These are phyloP conservation scores for human (Homo sapiens) DNA, from an alignment of 2,113 vertebrate genomes.

Conservation along the genomic window GRCh38 chr1:66610501-66611000, in stretches of 20 bases:
- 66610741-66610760: not conserved
- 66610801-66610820: no score
- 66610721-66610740: not conserved
- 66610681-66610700: not conserved
- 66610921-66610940: no score
- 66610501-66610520: not conserved
- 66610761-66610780: not conserved
- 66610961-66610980: no score
- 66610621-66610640: not conserved
- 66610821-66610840: no score
- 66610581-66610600: not conserved
- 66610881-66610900: no score
- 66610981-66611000: no score
- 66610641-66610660: not conserved
- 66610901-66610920: no score
- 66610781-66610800: slow-evolving; percentile 20
- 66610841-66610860: no score
- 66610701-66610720: not conserved
- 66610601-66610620: not conserved
- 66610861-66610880: no score
- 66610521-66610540: not conserved
- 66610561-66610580: not conserved
- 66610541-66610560: not conserved
- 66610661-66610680: not conserved
- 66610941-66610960: no score